Conservation (phyloP, 30 jellyfish, hydroid and myxozoan species). For the Pelagia noctiluca region DNA sequence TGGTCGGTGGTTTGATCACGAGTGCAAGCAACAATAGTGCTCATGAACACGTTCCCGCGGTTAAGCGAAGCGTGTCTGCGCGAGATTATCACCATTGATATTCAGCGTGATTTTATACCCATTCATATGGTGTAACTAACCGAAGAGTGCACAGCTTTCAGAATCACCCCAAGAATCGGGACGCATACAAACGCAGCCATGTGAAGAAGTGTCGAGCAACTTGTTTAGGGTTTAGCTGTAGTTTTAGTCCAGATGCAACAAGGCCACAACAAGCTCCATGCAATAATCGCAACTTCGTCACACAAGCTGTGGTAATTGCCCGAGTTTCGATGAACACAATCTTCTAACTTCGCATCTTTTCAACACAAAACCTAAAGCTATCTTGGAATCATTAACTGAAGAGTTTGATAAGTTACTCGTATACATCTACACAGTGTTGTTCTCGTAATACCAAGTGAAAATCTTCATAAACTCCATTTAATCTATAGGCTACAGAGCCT, state of each 20-base stretch:
- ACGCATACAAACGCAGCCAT: conserved; percentile 8
- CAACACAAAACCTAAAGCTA: too few relatives aligned
- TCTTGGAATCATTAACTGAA: too few relatives aligned
- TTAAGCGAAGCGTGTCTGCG: conserved; percentile 74
- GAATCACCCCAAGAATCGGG: background rate
- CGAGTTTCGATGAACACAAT: too few relatives aligned
- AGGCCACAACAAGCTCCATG: too few relatives aligned
- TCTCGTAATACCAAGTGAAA: too few relatives aligned
- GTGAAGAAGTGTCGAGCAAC: background rate
- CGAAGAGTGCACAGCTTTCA: background rate
- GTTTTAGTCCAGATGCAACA: background rate
- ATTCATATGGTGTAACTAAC: conserved; percentile 69
- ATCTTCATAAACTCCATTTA: too few relatives aligned
- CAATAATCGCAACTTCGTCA: too few relatives aligned
- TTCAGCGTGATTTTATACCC: conserved; percentile 69
- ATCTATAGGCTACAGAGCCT: too few relatives aligned
- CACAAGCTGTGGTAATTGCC: too few relatives aligned
- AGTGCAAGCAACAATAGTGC: conserved; percentile 65
- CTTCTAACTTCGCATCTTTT: too few relatives aligned
- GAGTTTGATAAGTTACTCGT: too few relatives aligned
- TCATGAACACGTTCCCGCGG: conserved; percentile 70
- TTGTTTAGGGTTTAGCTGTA: background rate
- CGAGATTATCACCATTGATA: conserved; percentile 65
- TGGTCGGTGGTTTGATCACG: conserved; percentile 72
- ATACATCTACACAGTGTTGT: too few relatives aligned